Percentiles rank a stretch among this genome's conserved stretches.
These are phyloP conservation scores for Agrochola lota DNA, from an alignment of 2,888 invertebrate species.

Conservation along the genomic window DNA sequence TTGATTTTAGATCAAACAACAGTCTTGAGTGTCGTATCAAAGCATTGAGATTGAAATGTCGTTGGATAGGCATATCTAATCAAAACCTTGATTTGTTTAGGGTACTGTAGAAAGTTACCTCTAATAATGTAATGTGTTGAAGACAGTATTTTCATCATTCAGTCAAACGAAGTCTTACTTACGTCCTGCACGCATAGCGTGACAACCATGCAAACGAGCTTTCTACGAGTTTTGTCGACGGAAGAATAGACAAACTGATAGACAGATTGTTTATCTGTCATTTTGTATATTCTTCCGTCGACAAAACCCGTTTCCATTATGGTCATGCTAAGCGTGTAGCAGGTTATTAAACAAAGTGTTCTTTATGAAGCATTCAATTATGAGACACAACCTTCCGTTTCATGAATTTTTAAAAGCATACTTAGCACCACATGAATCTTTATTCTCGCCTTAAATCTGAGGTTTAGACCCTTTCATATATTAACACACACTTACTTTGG, in stretches of 20 bases:
- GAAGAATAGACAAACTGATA: no score
- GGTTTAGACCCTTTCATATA: constrained; percentile 19
- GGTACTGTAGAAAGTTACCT: background rate
- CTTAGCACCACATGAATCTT: background rate
- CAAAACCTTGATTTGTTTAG: constrained; percentile 2
- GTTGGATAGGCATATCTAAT: constrained; percentile 1
- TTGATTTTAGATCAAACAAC: constrained; percentile 25
- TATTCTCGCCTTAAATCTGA: constrained; percentile 17
- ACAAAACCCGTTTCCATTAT: no score
- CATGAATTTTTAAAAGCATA: background rate
- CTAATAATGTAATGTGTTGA: background rate
- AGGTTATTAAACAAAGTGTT: background rate
- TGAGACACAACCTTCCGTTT: background rate
- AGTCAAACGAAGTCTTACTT: no score
- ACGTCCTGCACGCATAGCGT: no score
- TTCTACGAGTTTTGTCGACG: no score
- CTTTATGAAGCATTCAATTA: background rate
- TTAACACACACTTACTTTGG: constrained; percentile 22
- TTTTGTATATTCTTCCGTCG: no score
- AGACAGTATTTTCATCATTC: background rate
- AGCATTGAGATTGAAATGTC: constrained; percentile 6
- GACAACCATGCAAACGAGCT: no score
- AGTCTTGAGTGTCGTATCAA: background rate
- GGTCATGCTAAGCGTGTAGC: no score
- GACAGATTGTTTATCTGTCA: no score